A percentile compares a stretch with the other conserved stretches of the same genome.
These are phyloP conservation scores for Cheilosia scutellata DNA, from an alignment of 2,888 invertebrate species.

Conservation along the genomic window DNA sequence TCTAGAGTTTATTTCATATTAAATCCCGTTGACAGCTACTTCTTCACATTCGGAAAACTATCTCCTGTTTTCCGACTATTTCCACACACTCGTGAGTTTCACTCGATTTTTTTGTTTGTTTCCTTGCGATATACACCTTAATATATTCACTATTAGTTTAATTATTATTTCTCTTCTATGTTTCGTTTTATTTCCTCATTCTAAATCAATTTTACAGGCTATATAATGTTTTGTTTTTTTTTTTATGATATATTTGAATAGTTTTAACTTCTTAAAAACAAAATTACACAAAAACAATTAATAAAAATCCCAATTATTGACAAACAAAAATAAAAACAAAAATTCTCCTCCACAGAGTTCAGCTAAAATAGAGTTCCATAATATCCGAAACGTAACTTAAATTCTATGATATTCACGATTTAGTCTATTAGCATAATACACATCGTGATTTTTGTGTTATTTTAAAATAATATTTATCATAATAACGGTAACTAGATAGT, in stretches of 20 bases:
- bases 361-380: conserved; percentile 19
- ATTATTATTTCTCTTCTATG: background rate
- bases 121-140: conserved; percentile 9
- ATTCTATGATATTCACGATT: conserved; percentile 6
- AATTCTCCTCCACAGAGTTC: conserved; percentile 8
- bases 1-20: no score
- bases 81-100: conserved; percentile 14
- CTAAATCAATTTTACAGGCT: conserved; percentile 27
- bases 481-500: no score
- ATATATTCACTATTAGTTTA: conserved; percentile 5
- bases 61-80: conserved; percentile 10
- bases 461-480: conserved; percentile 12
- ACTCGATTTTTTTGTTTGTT: conserved; percentile 20
- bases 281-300: conserved; percentile 24
- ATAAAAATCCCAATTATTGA: conserved; percentile 23
- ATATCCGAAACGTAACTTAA: background rate
- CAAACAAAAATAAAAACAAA: conserved; percentile 9
- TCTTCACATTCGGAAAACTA: background rate
- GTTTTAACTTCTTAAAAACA: conserved; percentile 17
- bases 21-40: no score
- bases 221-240: conserved; percentile 21
- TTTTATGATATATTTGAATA: conserved; percentile 34
- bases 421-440: conserved; percentile 29
- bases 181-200: conserved; percentile 16
- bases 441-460: background rate